Base-by-base conservation (phyloP, 2,888 invertebrate species). In the Rhaphigaster nebulosa region DNA sequence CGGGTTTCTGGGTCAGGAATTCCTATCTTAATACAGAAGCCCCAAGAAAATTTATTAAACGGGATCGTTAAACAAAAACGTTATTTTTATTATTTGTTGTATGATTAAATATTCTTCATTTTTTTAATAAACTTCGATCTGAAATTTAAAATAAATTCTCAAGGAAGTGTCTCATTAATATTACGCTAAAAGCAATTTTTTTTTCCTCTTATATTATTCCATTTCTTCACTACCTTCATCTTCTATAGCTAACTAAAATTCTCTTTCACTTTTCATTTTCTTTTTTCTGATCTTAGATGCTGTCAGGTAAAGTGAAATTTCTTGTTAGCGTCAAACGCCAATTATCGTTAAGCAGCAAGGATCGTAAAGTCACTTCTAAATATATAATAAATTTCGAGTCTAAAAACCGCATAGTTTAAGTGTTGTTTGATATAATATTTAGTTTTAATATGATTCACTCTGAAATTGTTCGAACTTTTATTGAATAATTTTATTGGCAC, bases 291-390 rank as follows among this genome's bases (percentile, higher is more conserved):
- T 34, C 70, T 70, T 70, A 6, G 70, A 70, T 70, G 70, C 70
- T 70, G 34, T 70, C 34, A 70, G 70, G 34, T 34, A 70, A 34
- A 70, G 70, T 70, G 34, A 34, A 70, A 70, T 70, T 70, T 70
- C 70, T 8, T 34, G 34, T 70, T 70, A 70, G 34, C 70, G 34
- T 70, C 70, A 70, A 20, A 12, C 18, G 6, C 34, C 70, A 70
- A 34, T 70, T 70, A 70, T 8, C 70, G 34, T 34, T 34, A 34
- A 70, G 70, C 18, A 20, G 34, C 5, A 13, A 1, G 34, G 12
- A 65, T 34, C 34, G n/a, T 65, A 29, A 34, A 70, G 70, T 34
- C 18, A 34, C 34, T 65, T 65, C 26, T 18, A 1, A 18, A 65
- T 65, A 65, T 13, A 65, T 65, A 65, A 65, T 65, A 8, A 29